Percentiles rank a stretch among this genome's conserved stretches.
These are phyloP conservation scores for Andrena bicolor DNA, from an alignment of 2,888 invertebrate genomes.

Conservation along the genomic window DNA sequence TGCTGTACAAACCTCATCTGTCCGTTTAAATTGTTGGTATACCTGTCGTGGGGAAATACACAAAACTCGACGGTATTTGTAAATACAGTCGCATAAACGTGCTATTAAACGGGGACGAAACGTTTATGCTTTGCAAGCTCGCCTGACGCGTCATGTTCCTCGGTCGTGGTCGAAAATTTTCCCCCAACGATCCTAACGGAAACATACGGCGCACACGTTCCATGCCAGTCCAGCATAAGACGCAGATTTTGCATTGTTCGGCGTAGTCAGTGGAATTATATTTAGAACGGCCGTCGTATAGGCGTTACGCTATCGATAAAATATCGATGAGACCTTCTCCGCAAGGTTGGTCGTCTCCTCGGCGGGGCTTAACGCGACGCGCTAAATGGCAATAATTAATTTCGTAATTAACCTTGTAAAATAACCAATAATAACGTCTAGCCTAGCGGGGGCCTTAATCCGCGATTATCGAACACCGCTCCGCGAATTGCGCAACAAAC, in stretches of 20 bases:
- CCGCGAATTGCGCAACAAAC: not conserved
- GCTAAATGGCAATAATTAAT: slow-evolving; percentile 46
- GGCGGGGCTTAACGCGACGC: slow-evolving; percentile 27
- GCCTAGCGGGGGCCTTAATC: not conserved
- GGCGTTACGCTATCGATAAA: slow-evolving; percentile 58
- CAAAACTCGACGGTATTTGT: not conserved
- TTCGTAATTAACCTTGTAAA: slow-evolving; percentile 43
- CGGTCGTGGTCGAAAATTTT: not conserved
- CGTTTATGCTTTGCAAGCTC: not conserved
- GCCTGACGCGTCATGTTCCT: not conserved
- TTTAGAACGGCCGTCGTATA: slow-evolving; percentile 47
- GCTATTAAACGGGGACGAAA: not conserved
- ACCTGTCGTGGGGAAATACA: not conserved
- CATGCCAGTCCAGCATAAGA: slow-evolving; percentile 12
- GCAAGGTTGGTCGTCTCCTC: slow-evolving; percentile 53
- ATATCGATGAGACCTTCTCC: slow-evolving; percentile 59
- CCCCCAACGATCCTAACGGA: not conserved
- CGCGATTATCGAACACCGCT: not conserved
- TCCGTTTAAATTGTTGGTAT: not conserved
- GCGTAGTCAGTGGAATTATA: slow-evolving; percentile 52
- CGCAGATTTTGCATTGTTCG: slow-evolving; percentile 42
- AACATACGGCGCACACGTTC: not conserved
- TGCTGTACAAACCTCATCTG: not conserved
- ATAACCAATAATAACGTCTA: slow-evolving; percentile 32
- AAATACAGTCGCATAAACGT: not conserved